Evolutionary conservation across 2,888 invertebrate genomes (phyloP).

Genomic region (Heliconius sara): DNA sequence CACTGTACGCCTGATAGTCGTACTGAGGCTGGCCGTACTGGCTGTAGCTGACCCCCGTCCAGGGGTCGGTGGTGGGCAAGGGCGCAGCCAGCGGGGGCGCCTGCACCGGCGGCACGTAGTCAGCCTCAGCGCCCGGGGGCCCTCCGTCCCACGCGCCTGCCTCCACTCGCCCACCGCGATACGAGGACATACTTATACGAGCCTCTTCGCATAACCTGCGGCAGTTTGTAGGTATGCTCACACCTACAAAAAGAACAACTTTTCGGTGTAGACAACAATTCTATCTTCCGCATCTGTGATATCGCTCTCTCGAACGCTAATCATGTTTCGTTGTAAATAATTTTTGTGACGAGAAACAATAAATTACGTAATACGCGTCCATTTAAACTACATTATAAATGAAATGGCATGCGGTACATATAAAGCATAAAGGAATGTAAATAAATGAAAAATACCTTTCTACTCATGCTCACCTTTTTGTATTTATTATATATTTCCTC

Average conservation of each 20-base stretch:
- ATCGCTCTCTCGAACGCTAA: conserved; percentile 64
- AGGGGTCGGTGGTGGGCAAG: conserved; percentile 76
- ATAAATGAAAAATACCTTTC: conserved; percentile 59
- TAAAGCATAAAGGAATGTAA: conserved; percentile 56
- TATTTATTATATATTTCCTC: conserved; percentile 57
- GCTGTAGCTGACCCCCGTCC: conserved; percentile 78
- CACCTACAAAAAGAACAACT: conserved; percentile 89
- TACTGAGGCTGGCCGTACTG: conserved; percentile 68
- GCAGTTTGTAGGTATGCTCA: conserved; percentile 85
- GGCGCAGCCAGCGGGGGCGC: conserved; percentile 65
- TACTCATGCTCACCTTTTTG: conserved; percentile 75
- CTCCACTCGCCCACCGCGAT: conserved; percentile 59
- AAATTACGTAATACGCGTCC: conserved; percentile 80
- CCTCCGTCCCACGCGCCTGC: conserved; percentile 80
- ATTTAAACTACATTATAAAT: conserved; percentile 57
- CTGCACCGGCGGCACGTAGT: conserved; percentile 71
- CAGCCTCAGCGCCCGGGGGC: conserved; percentile 82
- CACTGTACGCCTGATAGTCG: conserved; percentile 68
- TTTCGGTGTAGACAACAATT: conserved; percentile 85
- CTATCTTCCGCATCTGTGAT: conserved; percentile 68
- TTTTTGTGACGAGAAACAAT: conserved; percentile 74
- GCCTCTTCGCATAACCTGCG: conserved; percentile 82
- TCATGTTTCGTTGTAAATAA: conserved; percentile 69
- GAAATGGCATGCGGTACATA: conserved; percentile 61
- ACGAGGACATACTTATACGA: conserved; percentile 79